Evolutionary conservation across 2,888 invertebrate genomes (phyloP), one percentile per base, ranked within the genome.

Genomic region (Escarpia spicata): DNA sequence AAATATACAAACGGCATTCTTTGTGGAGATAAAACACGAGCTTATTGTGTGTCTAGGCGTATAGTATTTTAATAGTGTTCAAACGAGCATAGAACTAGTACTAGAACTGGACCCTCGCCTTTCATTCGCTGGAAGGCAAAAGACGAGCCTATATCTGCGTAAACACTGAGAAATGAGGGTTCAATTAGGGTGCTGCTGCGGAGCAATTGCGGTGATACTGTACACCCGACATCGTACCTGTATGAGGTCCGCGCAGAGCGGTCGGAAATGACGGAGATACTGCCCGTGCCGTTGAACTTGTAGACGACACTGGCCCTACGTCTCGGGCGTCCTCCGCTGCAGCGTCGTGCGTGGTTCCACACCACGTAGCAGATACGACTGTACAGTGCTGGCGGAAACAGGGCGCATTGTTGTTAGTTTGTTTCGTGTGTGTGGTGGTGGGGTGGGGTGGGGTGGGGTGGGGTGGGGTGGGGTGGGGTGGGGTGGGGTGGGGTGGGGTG

Each of bases 391-490:
- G 75, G 19, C 75, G 26, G 75, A 26, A 15, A 75, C 4, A 26
- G 26, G 19, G 4, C 19, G 6, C 75, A 26, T 26, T 2, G 3
- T 2, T 75, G 19, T 75, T 75, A 75, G n/a, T n/a, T n/a, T n/a
- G n/a, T 75, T 75, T 15, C 26, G 52, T 52, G 52, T 52, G 52
- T 8, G 52, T 2, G 52, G 1, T 9, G 3, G 37, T 90, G 43
- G 9, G 90, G 8, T 9, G 8, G 90, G 9, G 9, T 90, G 90
- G 9, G 90, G 9, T 9, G 8, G 43, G 8, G 90, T 90, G 90
- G 10, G 90, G 9, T 9, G 10, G 90, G 8, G 90, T 15, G 90
- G 9, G 97, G 98, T 95, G 97, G 98, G 92, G 97, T 98, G 97
- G 98, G 98, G 96, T 98, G 97, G 96, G 93, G 91, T 94, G 91